phyloP scores from a whole-genome alignment of 2,797 vertebrate genomes.

The Phataginus tricuspis region DNA sequence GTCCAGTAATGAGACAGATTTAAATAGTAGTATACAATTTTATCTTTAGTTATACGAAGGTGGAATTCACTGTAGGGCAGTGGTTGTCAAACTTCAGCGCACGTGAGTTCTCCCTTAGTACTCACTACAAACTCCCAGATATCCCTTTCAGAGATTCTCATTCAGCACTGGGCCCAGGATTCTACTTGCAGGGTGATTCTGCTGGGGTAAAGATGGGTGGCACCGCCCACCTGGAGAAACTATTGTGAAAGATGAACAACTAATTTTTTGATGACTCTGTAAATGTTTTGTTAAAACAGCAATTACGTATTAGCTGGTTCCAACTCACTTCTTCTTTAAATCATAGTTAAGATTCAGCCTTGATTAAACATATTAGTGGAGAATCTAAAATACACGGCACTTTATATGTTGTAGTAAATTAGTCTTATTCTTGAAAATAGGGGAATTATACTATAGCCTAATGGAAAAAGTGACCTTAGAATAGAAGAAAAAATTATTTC shows the following conservation, averaged over 20 bases:
- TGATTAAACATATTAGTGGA: conserved; percentile 23
- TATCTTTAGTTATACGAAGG: neutral
- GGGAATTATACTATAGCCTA: neutral
- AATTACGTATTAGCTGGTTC: neutral
- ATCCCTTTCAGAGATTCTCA: neutral
- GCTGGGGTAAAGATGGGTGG: neutral
- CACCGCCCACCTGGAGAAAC: neutral
- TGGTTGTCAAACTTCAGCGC: neutral
- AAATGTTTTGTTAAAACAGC: conserved; percentile 15
- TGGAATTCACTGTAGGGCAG: neutral
- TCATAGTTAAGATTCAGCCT: conserved; percentile 10
- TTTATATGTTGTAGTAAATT: neutral
- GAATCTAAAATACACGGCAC: conserved; percentile 24
- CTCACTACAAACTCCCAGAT: neutral
- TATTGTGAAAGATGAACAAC: neutral
- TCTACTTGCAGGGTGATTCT: neutral
- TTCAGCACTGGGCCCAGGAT: neutral
- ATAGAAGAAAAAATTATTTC: conserved; percentile 53
- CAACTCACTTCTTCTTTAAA: neutral
- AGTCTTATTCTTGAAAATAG: conserved; percentile 57
- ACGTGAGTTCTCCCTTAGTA: neutral
- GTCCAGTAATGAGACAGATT: neutral
- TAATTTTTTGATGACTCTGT: neutral
- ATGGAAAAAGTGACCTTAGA: conserved; percentile 48
- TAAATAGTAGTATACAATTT: neutral